A percentile compares a stretch with the other conserved stretches of the same genome.
Conservation (phyloP, 2,888 invertebrate genomes). For the Nomada ferruginata region DNA sequence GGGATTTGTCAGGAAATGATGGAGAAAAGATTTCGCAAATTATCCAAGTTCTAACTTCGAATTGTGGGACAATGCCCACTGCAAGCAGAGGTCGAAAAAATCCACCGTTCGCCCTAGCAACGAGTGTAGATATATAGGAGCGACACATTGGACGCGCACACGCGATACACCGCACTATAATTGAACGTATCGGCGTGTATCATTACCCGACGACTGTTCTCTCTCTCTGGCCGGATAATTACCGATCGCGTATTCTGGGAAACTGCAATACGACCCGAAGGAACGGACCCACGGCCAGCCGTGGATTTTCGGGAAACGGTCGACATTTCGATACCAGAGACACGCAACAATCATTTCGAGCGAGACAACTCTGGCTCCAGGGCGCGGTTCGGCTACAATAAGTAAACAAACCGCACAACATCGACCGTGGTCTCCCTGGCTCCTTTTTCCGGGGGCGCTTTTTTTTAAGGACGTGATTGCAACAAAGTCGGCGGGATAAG, state of each 20-base stretch:
- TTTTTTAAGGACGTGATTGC: slow-evolving; percentile 27
- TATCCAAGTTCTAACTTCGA: too few relatives aligned
- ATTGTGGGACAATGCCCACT: neutral
- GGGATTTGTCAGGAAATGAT: too few relatives aligned
- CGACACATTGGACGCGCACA: slow-evolving; percentile 77
- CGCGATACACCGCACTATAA: slow-evolving; percentile 81
- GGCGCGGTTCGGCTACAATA: slow-evolving; percentile 19
- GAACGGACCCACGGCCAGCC: slow-evolving; percentile 37
- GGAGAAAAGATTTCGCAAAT: too few relatives aligned
- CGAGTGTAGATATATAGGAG: slow-evolving; percentile 59
- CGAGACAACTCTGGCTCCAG: slow-evolving; percentile 14
- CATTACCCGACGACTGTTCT: slow-evolving; percentile 71
- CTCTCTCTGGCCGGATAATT: slow-evolving; percentile 65
- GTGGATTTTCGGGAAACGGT: slow-evolving; percentile 66
- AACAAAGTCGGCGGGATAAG: slow-evolving; percentile 68
- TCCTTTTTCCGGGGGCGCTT: slow-evolving; percentile 1
- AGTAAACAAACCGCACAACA: slow-evolving; percentile 54
- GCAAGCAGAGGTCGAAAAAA: neutral
- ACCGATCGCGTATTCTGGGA: slow-evolving; percentile 76
- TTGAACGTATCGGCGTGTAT: slow-evolving; percentile 76
- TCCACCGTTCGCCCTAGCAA: slow-evolving; percentile 4
- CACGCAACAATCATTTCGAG: slow-evolving; percentile 76
- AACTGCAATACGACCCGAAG: slow-evolving; percentile 54
- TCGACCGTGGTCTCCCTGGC: neutral
- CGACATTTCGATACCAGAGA: slow-evolving; percentile 44